Evolutionary conservation across 2,113 vertebrate genomes (phyloP).

Genomic region (Chaetodon auriga): DNA sequence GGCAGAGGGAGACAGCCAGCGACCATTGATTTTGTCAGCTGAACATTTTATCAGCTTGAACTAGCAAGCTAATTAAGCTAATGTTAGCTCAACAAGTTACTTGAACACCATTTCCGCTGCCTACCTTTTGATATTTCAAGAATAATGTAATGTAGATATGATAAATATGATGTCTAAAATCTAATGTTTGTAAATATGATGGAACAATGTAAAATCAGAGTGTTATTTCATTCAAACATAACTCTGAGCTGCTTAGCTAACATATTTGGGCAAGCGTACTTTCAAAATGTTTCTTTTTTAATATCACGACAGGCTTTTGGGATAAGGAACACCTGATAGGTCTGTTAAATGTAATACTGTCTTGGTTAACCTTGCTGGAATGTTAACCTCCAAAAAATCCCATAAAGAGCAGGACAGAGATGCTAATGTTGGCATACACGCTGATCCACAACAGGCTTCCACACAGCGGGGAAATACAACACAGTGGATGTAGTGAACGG

Average conservation of each 20-base stretch:
- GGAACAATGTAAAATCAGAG: background rate
- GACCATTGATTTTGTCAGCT: background rate
- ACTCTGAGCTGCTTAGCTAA: background rate
- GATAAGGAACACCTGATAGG: background rate
- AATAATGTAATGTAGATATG: background rate
- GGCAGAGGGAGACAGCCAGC: background rate
- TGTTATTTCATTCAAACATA: background rate
- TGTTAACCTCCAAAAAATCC: background rate
- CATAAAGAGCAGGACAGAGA: background rate
- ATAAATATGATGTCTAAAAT: too few relatives aligned
- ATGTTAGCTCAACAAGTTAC: background rate
- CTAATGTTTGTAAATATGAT: background rate
- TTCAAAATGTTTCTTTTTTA: too few relatives aligned
- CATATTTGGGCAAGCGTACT: background rate
- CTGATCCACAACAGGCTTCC: background rate
- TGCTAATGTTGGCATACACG: background rate
- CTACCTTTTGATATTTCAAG: background rate
- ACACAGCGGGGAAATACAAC: background rate
- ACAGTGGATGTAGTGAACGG: background rate
- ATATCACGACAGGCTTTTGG: background rate
- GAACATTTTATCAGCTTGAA: background rate
- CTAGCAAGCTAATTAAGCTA: background rate
- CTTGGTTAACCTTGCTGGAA: background rate
- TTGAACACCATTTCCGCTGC: background rate
- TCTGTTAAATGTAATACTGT: too few relatives aligned